Evolutionary conservation across 2,113 vertebrate species (phyloP), one percentile per base, ranked within the genome.

Genomic region (rabbit (Oryctolagus cuniculus)): DNA sequence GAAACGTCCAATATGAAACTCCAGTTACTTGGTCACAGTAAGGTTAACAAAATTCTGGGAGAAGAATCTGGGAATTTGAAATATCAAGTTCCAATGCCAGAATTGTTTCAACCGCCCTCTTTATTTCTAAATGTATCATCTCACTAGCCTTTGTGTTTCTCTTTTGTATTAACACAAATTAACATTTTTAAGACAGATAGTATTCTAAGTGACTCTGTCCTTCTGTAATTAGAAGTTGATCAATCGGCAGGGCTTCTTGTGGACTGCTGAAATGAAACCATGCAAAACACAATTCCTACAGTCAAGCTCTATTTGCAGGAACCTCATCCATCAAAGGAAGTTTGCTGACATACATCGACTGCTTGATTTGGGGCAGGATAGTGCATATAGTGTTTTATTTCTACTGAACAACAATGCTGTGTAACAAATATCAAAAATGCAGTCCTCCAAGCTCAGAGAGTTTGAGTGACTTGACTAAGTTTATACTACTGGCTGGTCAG

Each of bases 51-150:
- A 67, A n/a, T 17, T 1, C 9, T 61, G 4, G 3, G 64, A 36
- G 87, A 44, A 89, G 24, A 94, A 53, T 67, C n/a, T 51, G 10
- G 5, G 22, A 55, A 5, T 44, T 44, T 44, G 19, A 36, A 86
- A 79, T 6, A 72, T 1, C 10, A 72, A 61, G 38, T 0, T 0
- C 13, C 22, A 61, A 29, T 2, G 0, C 6, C 12, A 44, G 2
- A 49, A 51, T 81, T 27, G 2, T n/a, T 58, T 66, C 29, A 49
- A 17, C 6, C 9, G 1, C 2, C 0, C 2, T 66, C 9, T 38
- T 58, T 38, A 49, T 55, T 63, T 72, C 27, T 78, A 66, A 86
- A 55, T 67, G 64, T 75, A 64, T 88, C 2, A 2, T 75, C 24
- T 93, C 4, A 63, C 2, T 38, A 55, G 27, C 38, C 1, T 29